phyloP scores from a whole-genome alignment of 2,797 vertebrate species.

The Rhabdomys pumilio region DNA sequence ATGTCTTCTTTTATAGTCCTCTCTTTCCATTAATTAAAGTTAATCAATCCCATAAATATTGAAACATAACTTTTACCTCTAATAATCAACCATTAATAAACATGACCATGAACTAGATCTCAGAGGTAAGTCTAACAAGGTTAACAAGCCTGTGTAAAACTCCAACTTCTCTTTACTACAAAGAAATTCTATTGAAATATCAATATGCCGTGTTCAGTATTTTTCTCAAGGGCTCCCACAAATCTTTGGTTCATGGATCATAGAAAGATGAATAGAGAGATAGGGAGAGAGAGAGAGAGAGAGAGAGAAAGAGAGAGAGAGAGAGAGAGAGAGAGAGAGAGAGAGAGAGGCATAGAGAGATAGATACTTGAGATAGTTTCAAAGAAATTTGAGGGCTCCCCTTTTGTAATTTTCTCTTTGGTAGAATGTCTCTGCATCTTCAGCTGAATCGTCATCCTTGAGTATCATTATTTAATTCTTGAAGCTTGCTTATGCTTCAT shows the following conservation, averaged over 20 bases:
- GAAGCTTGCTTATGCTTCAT: background rate
- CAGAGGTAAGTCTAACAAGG: background rate
- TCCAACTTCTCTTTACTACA: background rate
- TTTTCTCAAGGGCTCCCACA: background rate
- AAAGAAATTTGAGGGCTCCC: background rate
- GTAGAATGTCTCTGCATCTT: constrained; percentile 19
- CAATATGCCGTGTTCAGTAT: constrained; percentile 16
- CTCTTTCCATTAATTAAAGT: background rate
- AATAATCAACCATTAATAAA: background rate
- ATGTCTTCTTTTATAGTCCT: background rate
- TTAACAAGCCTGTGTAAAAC: background rate
- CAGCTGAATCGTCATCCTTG: background rate
- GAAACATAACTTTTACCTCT: constrained; percentile 2
- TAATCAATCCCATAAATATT: background rate
- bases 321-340: background rate
- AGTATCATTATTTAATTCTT: constrained; percentile 10
- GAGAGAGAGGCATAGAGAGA: background rate
- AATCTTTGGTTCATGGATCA: background rate
- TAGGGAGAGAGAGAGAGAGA: background rate
- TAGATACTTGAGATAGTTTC: constrained; percentile 16
- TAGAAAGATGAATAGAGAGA: background rate
- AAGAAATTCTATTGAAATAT: background rate
- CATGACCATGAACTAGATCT: background rate
- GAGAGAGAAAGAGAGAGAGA: background rate
- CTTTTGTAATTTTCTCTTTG: background rate